A percentile compares a stretch with the other conserved stretches of the same genome.
These are phyloP conservation scores for Parazoanthus atlanticus DNA, from an alignment of 92 coral and sea anemone species.

Conservation along the genomic window DNA sequence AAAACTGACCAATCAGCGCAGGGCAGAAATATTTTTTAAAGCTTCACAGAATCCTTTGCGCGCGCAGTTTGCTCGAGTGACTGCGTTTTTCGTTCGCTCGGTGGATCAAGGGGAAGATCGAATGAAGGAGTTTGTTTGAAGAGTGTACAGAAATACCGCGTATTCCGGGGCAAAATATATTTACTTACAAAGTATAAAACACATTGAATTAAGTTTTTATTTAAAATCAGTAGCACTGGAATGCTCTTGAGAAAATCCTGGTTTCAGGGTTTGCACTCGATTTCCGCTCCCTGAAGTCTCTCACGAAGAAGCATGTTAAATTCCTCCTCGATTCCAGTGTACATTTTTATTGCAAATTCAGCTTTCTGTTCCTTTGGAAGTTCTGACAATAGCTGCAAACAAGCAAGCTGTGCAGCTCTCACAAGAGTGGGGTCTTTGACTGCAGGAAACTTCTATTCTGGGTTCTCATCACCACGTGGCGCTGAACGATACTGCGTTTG, in stretches of 20 bases:
- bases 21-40: too few species aligned
- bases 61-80: too few species aligned
- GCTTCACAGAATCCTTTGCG: too few species aligned
- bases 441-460: too few species aligned
- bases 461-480: not conserved
- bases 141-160: too few species aligned
- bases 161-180: too few species aligned
- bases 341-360: not conserved
- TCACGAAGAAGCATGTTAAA: not conserved
- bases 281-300: not conserved
- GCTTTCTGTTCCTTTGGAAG: not conserved
- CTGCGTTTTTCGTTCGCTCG: too few species aligned
- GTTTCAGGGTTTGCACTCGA: not conserved
- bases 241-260: not conserved
- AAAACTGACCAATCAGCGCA: too few species aligned
- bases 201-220: too few species aligned
- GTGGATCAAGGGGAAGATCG: too few species aligned
- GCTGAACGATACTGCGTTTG: not conserved
- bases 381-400: slow-evolving; percentile 10
- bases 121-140: too few species aligned
- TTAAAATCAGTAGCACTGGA: slow-evolving; percentile 1
- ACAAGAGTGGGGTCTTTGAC: not conserved
- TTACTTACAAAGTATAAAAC: too few species aligned
- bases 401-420: slow-evolving; percentile 4
- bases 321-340: slow-evolving; percentile 1